Evolutionary conservation across 2,888 invertebrate species (phyloP).

Genomic region (Hedychridium roseum): DNA sequence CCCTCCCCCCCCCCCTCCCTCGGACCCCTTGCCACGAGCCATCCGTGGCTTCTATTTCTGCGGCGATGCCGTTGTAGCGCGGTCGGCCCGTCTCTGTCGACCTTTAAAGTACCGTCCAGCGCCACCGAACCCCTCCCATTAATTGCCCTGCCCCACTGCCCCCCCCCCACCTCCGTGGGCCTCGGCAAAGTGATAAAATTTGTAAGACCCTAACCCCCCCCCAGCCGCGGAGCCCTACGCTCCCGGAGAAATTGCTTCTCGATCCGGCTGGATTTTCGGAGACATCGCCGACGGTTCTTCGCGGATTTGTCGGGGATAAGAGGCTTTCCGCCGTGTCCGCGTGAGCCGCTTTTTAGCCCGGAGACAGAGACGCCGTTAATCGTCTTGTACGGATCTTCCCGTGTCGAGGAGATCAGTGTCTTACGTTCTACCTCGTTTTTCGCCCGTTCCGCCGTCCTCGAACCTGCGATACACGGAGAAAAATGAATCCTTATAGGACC

Average conservation of each 20-base stretch:
- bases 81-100: too few relatives aligned
- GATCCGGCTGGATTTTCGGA: conserved; percentile 27
- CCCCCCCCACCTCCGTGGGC: too few relatives aligned
- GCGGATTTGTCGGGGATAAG: conserved; percentile 31
- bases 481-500: too few relatives aligned
- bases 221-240: too few relatives aligned
- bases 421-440: not conserved
- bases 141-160: too few relatives aligned
- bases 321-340: conserved; percentile 27
- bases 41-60: too few relatives aligned
- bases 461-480: too few relatives aligned
- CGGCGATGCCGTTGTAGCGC: too few relatives aligned
- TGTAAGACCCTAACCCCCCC: too few relatives aligned
- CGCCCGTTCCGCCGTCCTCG: not conserved
- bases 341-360: conserved; percentile 25
- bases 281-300: conserved; percentile 24
- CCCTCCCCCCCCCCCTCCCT: too few relatives aligned
- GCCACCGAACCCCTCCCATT: too few relatives aligned
- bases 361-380: not conserved
- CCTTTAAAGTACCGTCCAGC: too few relatives aligned
- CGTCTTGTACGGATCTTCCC: conserved; percentile 4
- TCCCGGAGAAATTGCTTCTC: conserved; percentile 24
- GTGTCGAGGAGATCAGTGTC: not conserved
- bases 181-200: conserved; percentile 20
- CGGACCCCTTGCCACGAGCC: conserved; percentile 13